These are phyloP conservation scores for Heliconius eleuchia DNA, from an alignment of 1,140 invertebrate species.

Conservation along the genomic window DNA sequence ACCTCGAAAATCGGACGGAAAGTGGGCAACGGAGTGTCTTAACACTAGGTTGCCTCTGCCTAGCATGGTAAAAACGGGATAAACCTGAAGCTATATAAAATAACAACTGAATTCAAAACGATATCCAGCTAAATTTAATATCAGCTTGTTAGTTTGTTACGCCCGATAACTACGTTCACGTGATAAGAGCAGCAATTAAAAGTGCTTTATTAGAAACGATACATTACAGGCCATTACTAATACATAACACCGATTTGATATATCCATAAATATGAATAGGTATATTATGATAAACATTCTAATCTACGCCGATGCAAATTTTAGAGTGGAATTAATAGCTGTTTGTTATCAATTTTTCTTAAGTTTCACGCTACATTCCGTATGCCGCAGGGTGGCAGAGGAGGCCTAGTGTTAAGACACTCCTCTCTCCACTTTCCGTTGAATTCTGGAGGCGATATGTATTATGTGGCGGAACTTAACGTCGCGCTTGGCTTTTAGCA, in stretches of 20 bases:
- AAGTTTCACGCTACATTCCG: too few relatives aligned
- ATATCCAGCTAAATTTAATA: slow-evolving; percentile 18
- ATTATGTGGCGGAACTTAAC: too few relatives aligned
- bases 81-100: neutral
- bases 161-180: slow-evolving; percentile 3
- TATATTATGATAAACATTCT: neutral
- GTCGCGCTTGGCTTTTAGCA: too few relatives aligned
- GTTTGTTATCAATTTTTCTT: neutral
- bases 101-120: neutral
- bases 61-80: too few relatives aligned
- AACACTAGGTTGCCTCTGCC: too few relatives aligned
- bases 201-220: slow-evolving; percentile 29
- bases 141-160: slow-evolving; percentile 29
- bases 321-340: neutral
- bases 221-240: slow-evolving; percentile 1
- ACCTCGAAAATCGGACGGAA: too few relatives aligned
- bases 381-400: too few relatives aligned
- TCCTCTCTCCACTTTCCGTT: too few relatives aligned
- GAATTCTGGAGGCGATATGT: too few relatives aligned
- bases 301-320: neutral
- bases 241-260: neutral
- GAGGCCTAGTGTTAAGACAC: too few relatives aligned
- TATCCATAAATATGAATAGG: neutral
- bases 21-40: too few relatives aligned
- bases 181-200: slow-evolving; percentile 37